A percentile compares a stretch with the other conserved stretches of the same genome.
phyloP scores from a whole-genome alignment of 2,113 vertebrate genomes.

The Brienomyrus brachyistius region DNA sequence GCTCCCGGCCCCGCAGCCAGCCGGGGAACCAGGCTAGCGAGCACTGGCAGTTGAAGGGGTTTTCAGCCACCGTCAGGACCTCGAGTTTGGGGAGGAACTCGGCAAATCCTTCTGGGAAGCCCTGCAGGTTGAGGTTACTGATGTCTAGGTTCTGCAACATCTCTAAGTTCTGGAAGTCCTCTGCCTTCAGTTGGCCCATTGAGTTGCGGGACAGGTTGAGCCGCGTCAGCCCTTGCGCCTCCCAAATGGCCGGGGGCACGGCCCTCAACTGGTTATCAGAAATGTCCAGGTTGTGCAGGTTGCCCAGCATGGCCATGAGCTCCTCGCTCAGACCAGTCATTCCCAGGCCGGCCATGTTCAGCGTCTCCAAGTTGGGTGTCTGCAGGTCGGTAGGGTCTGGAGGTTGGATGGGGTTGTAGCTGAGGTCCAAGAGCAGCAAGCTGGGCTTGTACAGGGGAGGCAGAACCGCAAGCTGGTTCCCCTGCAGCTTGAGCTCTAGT shows the following conservation, averaged over 20 bases:
- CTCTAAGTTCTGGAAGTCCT: constrained; percentile 66
- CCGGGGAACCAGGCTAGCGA: constrained; percentile 76
- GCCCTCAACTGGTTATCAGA: constrained; percentile 72
- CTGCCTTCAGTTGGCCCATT: constrained; percentile 64
- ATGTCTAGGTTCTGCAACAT: constrained; percentile 80
- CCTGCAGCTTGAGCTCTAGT: constrained; percentile 82
- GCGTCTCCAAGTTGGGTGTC: constrained; percentile 67
- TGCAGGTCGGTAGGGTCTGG: constrained; percentile 59
- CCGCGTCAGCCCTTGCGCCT: constrained; percentile 69
- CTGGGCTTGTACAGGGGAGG: constrained; percentile 66
- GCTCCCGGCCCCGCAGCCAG: constrained; percentile 63
- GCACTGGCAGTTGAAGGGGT: constrained; percentile 87
- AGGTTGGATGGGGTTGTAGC: constrained; percentile 66
- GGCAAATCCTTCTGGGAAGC: constrained; percentile 67
- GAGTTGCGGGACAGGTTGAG: constrained; percentile 74
- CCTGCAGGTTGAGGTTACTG: constrained; percentile 77
- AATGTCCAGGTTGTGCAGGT: constrained; percentile 78
- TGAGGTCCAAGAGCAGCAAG: constrained; percentile 81
- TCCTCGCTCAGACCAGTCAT: constrained; percentile 62
- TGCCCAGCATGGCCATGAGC: constrained; percentile 66
- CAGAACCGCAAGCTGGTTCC: constrained; percentile 66
- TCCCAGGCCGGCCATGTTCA: constrained; percentile 70
- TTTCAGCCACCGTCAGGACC: constrained; percentile 67
- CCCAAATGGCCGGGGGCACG: constrained; percentile 56
- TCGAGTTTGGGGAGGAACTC: constrained; percentile 64